Evolutionary conservation across 2,888 invertebrate genomes (phyloP).

Genomic region (Loripinus fragilis): DNA sequence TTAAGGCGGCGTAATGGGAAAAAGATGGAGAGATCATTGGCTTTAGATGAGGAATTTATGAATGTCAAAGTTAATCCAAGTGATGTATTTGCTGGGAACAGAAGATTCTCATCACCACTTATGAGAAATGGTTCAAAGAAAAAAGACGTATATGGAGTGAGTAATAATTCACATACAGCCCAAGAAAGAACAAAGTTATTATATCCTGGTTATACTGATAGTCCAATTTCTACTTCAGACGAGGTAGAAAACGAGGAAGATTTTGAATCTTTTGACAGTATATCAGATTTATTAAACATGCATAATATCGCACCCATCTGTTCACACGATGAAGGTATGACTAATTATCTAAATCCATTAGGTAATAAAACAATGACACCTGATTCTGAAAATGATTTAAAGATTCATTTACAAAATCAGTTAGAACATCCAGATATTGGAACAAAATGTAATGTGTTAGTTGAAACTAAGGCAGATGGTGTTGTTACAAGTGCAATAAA

Average conservation of each 20-base stretch:
- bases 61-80: not conserved
- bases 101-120: not conserved
- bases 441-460: slow-evolving; percentile 34
- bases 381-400: not conserved
- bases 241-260: slow-evolving; percentile 58
- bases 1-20: slow-evolving; percentile 49
- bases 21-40: slow-evolving; percentile 42
- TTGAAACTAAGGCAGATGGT: slow-evolving; percentile 46
- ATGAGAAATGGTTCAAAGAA: not conserved
- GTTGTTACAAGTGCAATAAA: slow-evolving; percentile 29
- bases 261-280: slow-evolving; percentile 59
- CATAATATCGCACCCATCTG: slow-evolving; percentile 20
- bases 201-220: slow-evolving; percentile 53
- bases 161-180: not conserved
- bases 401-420: not conserved
- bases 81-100: slow-evolving; percentile 3
- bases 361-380: not conserved
- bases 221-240: slow-evolving; percentile 48
- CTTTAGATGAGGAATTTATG: slow-evolving; percentile 45
- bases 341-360: slow-evolving; percentile 55
- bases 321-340: slow-evolving; percentile 48
- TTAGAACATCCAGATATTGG: not conserved
- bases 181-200: slow-evolving; percentile 32
- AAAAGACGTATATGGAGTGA: not conserved
- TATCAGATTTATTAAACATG: slow-evolving; percentile 55